Percentiles rank a stretch among this genome's conserved stretches.
Evolutionary conservation across 2,113 vertebrate genomes (phyloP).

Genomic region (Heptranchias perlo): DNA sequence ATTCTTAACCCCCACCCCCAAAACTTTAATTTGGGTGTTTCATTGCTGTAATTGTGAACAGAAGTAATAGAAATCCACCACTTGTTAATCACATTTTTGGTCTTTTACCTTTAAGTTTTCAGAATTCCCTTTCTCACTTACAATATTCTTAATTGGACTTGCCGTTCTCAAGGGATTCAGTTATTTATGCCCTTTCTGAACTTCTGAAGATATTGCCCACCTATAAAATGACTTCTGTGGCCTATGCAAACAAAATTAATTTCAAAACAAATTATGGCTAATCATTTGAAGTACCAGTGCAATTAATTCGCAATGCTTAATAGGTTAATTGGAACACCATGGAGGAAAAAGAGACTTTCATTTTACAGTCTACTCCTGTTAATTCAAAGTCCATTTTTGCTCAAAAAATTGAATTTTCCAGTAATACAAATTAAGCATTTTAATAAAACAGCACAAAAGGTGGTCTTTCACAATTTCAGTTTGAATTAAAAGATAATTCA

Average conservation of each 20-base stretch:
- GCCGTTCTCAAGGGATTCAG: not conserved
- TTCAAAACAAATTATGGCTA: not conserved
- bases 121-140: not conserved
- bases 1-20: not conserved
- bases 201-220: not conserved
- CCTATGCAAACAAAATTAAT: not conserved
- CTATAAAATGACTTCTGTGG: not conserved
- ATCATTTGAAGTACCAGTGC: not conserved
- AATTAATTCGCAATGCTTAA: not conserved
- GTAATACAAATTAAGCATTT: not conserved
- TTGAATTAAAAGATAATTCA: not conserved
- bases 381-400: not conserved
- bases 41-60: not conserved
- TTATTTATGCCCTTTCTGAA: not conserved
- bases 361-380: not conserved
- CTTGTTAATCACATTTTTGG: not conserved
- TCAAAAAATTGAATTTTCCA: not conserved
- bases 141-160: not conserved
- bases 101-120: not conserved
- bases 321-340: not conserved
- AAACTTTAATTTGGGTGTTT: not conserved
- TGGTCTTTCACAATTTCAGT: not conserved
- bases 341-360: not conserved
- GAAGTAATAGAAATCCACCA: not conserved
- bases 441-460: not conserved